These are phyloP conservation scores for Bostrychus sinensis DNA, from an alignment of 2,113 vertebrate genomes.

Conservation along the genomic window DNA sequence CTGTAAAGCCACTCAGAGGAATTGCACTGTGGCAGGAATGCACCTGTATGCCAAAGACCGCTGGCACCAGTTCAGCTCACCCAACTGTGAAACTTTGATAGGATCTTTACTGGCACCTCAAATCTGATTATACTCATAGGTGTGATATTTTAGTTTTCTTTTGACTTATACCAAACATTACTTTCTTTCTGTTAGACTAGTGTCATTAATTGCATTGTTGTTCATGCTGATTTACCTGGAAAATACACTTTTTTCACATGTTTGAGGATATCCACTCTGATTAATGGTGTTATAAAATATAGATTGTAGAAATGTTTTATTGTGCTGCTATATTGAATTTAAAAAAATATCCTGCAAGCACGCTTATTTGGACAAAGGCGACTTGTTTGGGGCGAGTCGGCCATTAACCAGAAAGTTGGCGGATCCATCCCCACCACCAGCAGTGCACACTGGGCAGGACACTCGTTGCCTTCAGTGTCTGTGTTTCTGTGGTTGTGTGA, in stretches of 20 bases:
- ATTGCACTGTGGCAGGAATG: slow-evolving; percentile 55
- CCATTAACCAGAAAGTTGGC: too few species aligned
- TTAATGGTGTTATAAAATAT: too few species aligned
- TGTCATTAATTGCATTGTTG: not conserved
- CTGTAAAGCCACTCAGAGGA: slow-evolving; percentile 41
- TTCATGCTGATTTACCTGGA: slow-evolving; percentile 5
- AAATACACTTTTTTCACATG: not conserved
- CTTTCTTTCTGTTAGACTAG: not conserved
- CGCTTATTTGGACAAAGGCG: not conserved
- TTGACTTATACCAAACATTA: not conserved
- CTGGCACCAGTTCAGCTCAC: slow-evolving; percentile 41
- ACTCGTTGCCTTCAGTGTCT: not conserved
- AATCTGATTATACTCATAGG: not conserved
- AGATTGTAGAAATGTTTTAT: too few species aligned
- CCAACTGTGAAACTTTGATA: slow-evolving; percentile 38
- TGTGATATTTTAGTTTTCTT: slow-evolving; percentile 16
- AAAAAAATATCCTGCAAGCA: too few species aligned
- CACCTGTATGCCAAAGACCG: slow-evolving; percentile 21
- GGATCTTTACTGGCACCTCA: slow-evolving; percentile 31
- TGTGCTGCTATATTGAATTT: too few species aligned
- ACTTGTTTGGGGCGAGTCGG: not conserved
- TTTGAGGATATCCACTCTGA: too few species aligned
- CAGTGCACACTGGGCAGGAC: too few species aligned
- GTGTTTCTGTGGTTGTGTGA: not conserved
- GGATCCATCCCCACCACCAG: too few species aligned